Conservation (phyloP, 2,797 vertebrate species). For the Epinephelus coioides region DNA sequence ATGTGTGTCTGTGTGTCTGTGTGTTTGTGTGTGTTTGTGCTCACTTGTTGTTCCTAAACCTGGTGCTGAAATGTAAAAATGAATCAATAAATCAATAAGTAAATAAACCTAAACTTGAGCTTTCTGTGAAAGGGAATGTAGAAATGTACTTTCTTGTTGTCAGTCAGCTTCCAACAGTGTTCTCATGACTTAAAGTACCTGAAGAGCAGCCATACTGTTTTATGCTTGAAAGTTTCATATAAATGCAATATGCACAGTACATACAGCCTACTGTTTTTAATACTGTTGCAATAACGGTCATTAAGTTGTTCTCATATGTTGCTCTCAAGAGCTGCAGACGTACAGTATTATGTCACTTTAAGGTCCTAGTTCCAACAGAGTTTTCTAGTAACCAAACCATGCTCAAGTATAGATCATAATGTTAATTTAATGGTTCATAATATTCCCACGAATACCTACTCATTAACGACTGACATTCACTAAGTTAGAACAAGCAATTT, state of each 20-base stretch:
- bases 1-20: background rate
- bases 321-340: background rate
- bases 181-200: background rate
- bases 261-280: too few relatives aligned
- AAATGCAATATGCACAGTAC: background rate
- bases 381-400: background rate
- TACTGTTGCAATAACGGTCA: background rate
- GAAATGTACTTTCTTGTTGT: background rate
- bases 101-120: background rate
- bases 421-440: background rate
- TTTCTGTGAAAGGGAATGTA: background rate
- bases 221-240: background rate
- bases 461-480: background rate
- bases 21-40: background rate
- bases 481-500: background rate
- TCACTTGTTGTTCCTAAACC: background rate
- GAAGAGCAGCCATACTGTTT: background rate
- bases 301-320: background rate
- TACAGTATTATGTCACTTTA: background rate
- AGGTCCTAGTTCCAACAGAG: background rate
- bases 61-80: background rate
- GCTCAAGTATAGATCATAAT: background rate
- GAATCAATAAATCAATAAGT: conserved; percentile 11
- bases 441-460: background rate
- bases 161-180: background rate